Base-by-base conservation (phyloP, 2,797 vertebrate genomes). In the Neosilurus mollespiculum region DNA sequence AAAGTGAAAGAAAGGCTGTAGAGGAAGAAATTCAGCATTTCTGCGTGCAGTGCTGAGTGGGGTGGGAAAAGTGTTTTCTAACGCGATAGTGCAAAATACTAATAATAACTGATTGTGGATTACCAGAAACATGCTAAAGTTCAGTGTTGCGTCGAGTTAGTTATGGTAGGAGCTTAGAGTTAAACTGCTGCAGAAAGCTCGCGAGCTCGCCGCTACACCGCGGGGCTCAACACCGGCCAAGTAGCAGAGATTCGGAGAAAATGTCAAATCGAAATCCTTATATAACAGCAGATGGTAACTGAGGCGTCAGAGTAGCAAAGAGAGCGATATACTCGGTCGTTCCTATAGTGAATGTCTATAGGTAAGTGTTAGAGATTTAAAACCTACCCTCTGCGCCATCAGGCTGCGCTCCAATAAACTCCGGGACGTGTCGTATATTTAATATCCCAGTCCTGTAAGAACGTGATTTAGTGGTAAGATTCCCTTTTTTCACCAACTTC, bases 321-420 rank as follows among this genome's bases (percentile, higher is more conserved):
- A 94, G 93, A 95, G 92, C 93, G 93, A 92, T 91, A 93, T 92
- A 92, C 92, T 91, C 88, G 94, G 96, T 95, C 94, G 95, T 94
- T 72, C 94, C 94, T 95, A 95, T 94, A 91, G 94, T 95, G 95
- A 95, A 93, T 96, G 94, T 95, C 95, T 96, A 90, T 95, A 94
- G 96, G 96, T 96, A 96, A 96, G 96, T 94, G 96, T 93, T 92
- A 95, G 95, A 96, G 95, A 96, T 96, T 96, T 96, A 94, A 96
- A 96, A 98, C 98, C 96, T 98, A 99, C 98, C 98, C 97, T 97
- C 98, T 99, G 98, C 96, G 98, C 98, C 98, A 99, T 99, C 96
- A 97, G 97, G 95, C 97, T 97, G 96, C 97, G 96, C 97, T 98
- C 97, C 97, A 96, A 97, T 97, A 97, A 98, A 97, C 96, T 97